Conservation (phyloP, 92 coral and sea anemone species). For the Ricordea florida region DNA sequence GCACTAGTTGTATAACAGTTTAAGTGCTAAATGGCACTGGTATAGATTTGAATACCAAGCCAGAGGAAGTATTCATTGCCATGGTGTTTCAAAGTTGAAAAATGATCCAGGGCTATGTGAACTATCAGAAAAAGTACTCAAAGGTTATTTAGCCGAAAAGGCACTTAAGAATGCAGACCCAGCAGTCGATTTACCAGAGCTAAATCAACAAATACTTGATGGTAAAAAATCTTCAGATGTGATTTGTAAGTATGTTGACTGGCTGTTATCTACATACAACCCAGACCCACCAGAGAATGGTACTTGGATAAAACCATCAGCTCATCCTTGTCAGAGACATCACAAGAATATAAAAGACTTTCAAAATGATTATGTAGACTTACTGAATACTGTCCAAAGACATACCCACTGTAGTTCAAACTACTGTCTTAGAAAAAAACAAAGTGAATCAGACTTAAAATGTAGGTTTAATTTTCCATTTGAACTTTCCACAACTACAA, state of each 20-base stretch:
- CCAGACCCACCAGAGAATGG: constrained; percentile 70
- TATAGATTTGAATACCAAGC: constrained; percentile 65
- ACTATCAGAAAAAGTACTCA: constrained; percentile 40
- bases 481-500: constrained; percentile 36
- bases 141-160: constrained; percentile 53
- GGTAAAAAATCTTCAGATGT: constrained; percentile 61
- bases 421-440: constrained; percentile 57
- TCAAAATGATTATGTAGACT: constrained; percentile 52
- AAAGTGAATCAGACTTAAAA: constrained; percentile 42
- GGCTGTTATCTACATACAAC: constrained; percentile 62
- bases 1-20: constrained; percentile 61
- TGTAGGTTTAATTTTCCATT: constrained; percentile 68
- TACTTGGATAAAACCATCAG: constrained; percentile 57
- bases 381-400: constrained; percentile 57
- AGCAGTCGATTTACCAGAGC: constrained; percentile 13
- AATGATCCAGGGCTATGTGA: constrained; percentile 70
- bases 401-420: constrained; percentile 67
- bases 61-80: constrained; percentile 52
- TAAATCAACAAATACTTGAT: constrained; percentile 37
- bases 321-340: constrained; percentile 55
- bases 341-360: constrained; percentile 21
- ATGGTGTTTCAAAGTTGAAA: constrained; percentile 53
- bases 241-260: constrained; percentile 68
- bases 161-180: constrained; percentile 20
- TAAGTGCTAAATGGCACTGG: constrained; percentile 71